Percentiles rank a stretch among this genome's conserved stretches.
phyloP scores from a whole-genome alignment of 2,113 vertebrate species.

The Actenoides lindsayi region DNA sequence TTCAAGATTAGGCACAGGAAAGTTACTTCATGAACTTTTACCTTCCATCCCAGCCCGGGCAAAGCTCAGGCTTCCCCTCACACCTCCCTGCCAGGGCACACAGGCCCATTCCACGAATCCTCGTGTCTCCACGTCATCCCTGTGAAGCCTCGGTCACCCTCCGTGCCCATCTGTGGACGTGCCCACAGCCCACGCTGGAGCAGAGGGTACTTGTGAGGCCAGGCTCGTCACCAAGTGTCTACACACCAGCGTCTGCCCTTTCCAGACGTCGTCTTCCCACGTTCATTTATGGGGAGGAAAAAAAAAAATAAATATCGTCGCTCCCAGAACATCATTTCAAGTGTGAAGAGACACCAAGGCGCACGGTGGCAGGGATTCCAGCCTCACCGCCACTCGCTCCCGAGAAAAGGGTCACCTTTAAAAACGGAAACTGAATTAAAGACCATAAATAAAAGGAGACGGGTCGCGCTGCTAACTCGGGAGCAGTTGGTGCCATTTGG shows the following conservation, averaged over 20 bases:
- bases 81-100: not conserved
- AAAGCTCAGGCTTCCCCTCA: not conserved
- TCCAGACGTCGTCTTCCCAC: not conserved
- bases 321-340: not conserved
- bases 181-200: accelerated
- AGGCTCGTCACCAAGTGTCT: not conserved
- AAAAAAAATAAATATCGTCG: not conserved
- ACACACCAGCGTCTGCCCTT: not conserved
- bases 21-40: not conserved
- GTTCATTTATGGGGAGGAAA: not conserved
- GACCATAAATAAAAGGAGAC: conserved; percentile 15
- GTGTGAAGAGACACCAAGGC: not conserved
- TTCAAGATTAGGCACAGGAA: accelerated
- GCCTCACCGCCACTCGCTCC: accelerated
- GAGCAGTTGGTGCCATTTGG: conserved; percentile 34
- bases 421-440: conserved; percentile 32
- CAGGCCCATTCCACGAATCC: accelerated
- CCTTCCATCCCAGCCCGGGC: not conserved
- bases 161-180: accelerated
- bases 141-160: not conserved
- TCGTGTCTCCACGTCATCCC: not conserved
- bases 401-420: conserved; percentile 22
- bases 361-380: not conserved
- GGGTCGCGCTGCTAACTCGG: not conserved
- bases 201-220: not conserved